Conservation (phyloP, 2,888 invertebrate genomes). For the Drosophila mayaguana region DNA sequence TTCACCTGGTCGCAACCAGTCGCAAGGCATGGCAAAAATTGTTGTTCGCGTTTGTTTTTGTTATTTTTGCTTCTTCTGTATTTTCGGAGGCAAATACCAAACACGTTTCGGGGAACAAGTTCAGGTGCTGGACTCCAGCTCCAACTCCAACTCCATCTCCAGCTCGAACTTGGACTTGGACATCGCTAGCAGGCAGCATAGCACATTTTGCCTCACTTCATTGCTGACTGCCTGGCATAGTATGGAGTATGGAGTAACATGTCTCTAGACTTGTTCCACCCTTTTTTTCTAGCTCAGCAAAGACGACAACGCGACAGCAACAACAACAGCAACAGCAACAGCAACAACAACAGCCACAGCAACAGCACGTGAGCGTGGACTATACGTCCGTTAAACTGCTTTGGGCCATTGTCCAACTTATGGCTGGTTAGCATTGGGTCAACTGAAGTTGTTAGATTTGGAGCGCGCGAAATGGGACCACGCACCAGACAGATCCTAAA, state of each 20-base stretch:
- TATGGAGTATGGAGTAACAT: constrained; percentile 73
- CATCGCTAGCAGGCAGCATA: constrained; percentile 40
- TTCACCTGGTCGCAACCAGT: constrained; percentile 67
- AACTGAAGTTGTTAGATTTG: constrained; percentile 62
- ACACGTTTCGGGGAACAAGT: constrained; percentile 77
- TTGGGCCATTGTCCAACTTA: constrained; percentile 75
- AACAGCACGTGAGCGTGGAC: constrained; percentile 38
- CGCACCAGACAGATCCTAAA: constrained; percentile 58
- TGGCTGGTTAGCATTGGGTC: constrained; percentile 73
- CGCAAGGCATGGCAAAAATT: constrained; percentile 44
- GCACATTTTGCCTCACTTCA: constrained; percentile 42
- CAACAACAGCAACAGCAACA: constrained; percentile 27
- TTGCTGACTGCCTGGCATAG: constrained; percentile 40
- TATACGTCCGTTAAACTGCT: constrained; percentile 70
- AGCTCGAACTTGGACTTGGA: constrained; percentile 38
- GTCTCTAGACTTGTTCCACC: constrained; percentile 76
- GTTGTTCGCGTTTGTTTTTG: constrained; percentile 33
- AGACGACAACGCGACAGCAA: constrained; percentile 43
- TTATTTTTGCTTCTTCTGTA: constrained; percentile 33
- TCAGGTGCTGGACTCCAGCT: constrained; percentile 58
- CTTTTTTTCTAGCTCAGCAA: constrained; percentile 60
- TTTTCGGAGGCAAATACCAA: constrained; percentile 68
- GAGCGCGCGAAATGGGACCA: constrained; percentile 70
- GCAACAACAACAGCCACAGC: constrained; percentile 21
- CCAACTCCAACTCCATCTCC: constrained; percentile 19